Base-by-base conservation (phyloP, 2,888 invertebrate genomes). In the Polydrusus tereticollis region DNA sequence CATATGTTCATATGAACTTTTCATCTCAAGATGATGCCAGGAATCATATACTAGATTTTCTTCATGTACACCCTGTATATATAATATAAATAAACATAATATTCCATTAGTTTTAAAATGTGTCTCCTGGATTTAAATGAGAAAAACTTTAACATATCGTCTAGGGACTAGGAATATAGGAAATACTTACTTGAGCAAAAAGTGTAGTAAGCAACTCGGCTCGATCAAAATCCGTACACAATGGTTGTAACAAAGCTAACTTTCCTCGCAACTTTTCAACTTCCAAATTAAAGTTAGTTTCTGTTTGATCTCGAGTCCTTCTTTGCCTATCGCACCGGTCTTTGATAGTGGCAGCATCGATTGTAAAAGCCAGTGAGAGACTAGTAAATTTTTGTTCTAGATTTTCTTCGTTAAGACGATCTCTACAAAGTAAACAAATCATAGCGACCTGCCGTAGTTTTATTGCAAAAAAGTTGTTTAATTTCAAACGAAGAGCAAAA, bases 361-460 rank as follows among this genome's bases (percentile, higher is more conserved):
- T 89, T 75, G 88, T 87, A 82, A 90, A 89, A 7, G 89, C 89
- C 77, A 90, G 80, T 1, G 89, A 86, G 62, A 90, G 82, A 58
- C 87, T 86, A 8, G 86, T 85, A 81, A 89, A 90, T 79, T 88
- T 89, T 77, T 86, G 87, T 87, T 90, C 85, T 23, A 86, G 74
- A 73, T 85, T 86, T 66, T 85, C 85, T 70, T 86, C 85, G 65
- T 74, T 83, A 60, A 83, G 73, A 36, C 81, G 77, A 69, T 85
- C 85, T 64, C 86, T 86, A 68, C 23, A 60, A 60, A 26, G 6
- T 38, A 58, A 38, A 58, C 20, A 20, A 45, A 45, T 18, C 41
- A 33, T 10, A n/a, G n/a, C n/a, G n/a, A n/a, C n/a, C n/a, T n/a
- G n/a, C n/a, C n/a, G n/a, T n/a, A n/a, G n/a, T n/a, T n/a, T n/a